Percentiles rank a stretch among this genome's conserved stretches.
Conservation (phyloP, 2,113 vertebrate genomes). For the Rallus limicola region DNA sequence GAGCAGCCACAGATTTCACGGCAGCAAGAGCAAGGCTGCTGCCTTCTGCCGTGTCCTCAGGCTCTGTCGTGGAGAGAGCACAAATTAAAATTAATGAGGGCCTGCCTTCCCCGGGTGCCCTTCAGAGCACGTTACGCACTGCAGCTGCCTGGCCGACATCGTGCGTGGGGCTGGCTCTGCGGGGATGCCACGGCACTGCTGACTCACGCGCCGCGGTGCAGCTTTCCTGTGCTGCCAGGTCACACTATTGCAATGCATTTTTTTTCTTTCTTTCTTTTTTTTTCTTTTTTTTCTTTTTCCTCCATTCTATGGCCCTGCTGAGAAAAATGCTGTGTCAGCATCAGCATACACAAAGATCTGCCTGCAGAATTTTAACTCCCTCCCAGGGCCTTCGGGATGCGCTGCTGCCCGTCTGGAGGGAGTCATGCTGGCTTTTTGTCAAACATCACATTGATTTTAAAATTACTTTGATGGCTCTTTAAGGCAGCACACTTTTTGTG, state of each 20-base stretch:
- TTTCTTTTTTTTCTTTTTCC: rapidly evolving
- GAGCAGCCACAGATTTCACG: neutral
- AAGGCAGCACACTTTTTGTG: neutral
- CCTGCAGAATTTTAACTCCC: conserved; percentile 11
- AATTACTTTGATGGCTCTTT: conserved; percentile 14
- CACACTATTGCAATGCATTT: neutral
- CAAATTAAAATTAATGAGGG: rapidly evolving
- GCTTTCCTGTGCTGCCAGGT: neutral
- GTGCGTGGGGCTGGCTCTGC: neutral
- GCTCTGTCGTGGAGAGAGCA: neutral
- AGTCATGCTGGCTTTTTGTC: neutral
- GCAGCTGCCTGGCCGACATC: neutral
- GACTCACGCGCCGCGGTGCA: neutral
- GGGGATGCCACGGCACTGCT: neutral
- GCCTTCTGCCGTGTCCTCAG: rapidly evolving
- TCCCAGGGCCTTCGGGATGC: neutral
- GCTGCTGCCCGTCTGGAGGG: conserved; percentile 6
- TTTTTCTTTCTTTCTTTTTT: too few relatives aligned
- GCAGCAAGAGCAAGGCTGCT: neutral
- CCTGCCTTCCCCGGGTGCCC: neutral
- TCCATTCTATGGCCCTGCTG: neutral
- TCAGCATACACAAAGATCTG: neutral
- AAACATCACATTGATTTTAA: conserved; percentile 53
- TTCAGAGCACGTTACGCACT: rapidly evolving
- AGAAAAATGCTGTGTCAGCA: neutral